Base-by-base conservation (phyloP, 1,140 invertebrate genomes). In the Episyrphus balteatus region DNA sequence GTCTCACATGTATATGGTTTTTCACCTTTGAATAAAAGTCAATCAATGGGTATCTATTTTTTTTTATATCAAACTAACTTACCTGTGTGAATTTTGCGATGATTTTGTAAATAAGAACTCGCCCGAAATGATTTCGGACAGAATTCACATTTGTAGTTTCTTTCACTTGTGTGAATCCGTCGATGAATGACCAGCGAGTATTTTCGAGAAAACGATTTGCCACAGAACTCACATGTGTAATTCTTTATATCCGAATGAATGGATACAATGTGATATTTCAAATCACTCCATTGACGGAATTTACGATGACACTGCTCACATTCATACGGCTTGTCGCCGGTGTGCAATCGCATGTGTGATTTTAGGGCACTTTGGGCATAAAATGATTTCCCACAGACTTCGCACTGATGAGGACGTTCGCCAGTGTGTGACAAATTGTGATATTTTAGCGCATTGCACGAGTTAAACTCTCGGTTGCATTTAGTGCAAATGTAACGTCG, bases 171-270 rank as follows among this genome's bases (percentile, higher is more conserved):
- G 62, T 95, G 91, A 45, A 92, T 92, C 34, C 88, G 73, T 1
- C 88, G 74, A 61, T 95, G 92, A 0, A 92, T 79, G n/a, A 85
- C 88, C n/a, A 91, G 67, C 17, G 92, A 94, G 61, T 96, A 95
- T 51, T 92, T 88, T 14, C 93, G 76, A 0, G 92, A 90, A 70
- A 93, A 93, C 54, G 89, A 85, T 67, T 92, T 92, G 18, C 84
- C 86, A 61, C 90, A 94, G 59, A 86, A 92, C 61, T 92, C 88
- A 59, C 90, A 94, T 57, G 91, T 88, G 64, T 84, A 91, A 44
- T 84, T 80, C 58, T 89, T 86, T 58, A 83, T 71, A 5, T 68
- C 66, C 11, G 83, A 86, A 64, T 95, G 91, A 45, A 90, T 75
- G 3, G 87, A 90, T 1, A 81, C 86, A 50, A 85, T 83, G 67